These are phyloP conservation scores for Pocota personata DNA, from an alignment of 2,888 invertebrate species.

Conservation along the genomic window DNA sequence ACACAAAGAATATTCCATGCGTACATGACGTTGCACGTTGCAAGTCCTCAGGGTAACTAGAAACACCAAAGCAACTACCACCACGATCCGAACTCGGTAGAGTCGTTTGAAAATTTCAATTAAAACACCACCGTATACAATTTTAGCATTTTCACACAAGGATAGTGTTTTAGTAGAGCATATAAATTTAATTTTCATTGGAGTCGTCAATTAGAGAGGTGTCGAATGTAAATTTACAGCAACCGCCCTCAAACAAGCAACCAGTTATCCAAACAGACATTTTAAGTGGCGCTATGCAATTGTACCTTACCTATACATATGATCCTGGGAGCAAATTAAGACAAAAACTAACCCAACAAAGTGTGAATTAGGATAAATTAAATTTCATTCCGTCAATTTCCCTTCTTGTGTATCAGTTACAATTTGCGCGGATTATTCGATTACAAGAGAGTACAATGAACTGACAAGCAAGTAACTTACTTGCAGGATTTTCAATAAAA, in stretches of 20 bases:
- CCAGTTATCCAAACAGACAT: not conserved
- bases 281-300: not conserved
- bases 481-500: not conserved
- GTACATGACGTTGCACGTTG: not conserved
- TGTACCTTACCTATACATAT: too few relatives aligned
- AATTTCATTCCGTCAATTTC: not conserved
- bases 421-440: constrained; percentile 1
- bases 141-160: constrained; percentile 2
- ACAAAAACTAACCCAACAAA: not conserved
- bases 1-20: not conserved
- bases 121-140: constrained; percentile 12
- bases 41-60: not conserved
- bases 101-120: constrained; percentile 28
- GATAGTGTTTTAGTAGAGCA: not conserved
- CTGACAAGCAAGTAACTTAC: not conserved
- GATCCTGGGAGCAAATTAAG: not conserved
- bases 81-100: not conserved
- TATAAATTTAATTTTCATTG: not conserved
- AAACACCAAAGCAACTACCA: not conserved
- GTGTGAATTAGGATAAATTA: not conserved
- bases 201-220: constrained; percentile 5
- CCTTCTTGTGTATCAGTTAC: constrained; percentile 20
- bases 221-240: constrained; percentile 2
- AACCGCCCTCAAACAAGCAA: not conserved
- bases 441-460: constrained; percentile 46